Evolutionary conservation across 2,113 vertebrate genomes (phyloP).

Genomic region (Tinamus guttatus): DNA sequence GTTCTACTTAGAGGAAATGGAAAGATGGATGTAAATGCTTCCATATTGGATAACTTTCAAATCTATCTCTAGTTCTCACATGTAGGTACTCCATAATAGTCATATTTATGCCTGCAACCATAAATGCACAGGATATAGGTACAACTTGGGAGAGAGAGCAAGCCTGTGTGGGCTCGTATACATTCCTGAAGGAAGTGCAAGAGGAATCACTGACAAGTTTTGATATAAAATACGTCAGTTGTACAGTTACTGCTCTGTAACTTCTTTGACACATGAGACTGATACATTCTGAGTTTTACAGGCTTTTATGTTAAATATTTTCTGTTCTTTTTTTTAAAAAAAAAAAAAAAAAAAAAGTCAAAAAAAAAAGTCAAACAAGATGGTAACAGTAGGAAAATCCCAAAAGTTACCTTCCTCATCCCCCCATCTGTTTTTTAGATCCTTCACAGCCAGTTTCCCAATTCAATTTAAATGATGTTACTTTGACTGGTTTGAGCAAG

Average conservation of each 20-base stretch:
- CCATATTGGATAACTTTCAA: not conserved
- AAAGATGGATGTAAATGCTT: not conserved
- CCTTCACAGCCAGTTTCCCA: not conserved
- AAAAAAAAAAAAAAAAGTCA: too few species aligned
- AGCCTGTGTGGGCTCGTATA: too few species aligned
- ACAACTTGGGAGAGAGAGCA: not conserved
- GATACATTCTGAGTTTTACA: not conserved
- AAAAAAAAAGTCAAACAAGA: not conserved
- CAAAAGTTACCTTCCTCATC: not conserved
- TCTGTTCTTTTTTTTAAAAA: not conserved
- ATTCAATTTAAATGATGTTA: not conserved
- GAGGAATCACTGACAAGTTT: not conserved
- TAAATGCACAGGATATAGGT: not conserved
- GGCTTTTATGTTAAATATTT: not conserved
- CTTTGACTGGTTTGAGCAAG: not conserved
- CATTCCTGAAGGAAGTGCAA: not conserved
- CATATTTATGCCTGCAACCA: not conserved
- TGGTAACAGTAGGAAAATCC: not conserved
- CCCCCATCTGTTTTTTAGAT: not conserved
- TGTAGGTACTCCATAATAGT: not conserved
- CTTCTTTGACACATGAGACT: not conserved
- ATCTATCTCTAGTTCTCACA: not conserved
- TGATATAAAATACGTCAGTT: not conserved
- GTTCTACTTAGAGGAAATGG: not conserved
- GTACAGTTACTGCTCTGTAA: not conserved